A percentile compares a stretch with the other conserved stretches of the same genome.
Conservation (phyloP, 2,113 vertebrate genomes). For the Mesembrinibis cayennensis region DNA sequence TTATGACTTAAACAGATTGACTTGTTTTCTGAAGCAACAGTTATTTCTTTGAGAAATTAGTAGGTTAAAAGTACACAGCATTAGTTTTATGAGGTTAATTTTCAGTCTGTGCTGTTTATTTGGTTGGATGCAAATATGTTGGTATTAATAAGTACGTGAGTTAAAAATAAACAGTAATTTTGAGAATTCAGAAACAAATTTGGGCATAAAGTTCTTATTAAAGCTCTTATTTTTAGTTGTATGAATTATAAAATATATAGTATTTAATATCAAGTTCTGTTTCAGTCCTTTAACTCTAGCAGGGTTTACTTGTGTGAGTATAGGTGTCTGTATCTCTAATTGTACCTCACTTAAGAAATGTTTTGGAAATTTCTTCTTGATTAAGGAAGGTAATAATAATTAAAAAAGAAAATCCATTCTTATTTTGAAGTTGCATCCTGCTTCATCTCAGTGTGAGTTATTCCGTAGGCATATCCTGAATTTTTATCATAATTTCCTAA, state of each 20-base stretch:
- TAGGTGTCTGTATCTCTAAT: background rate
- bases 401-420: background rate
- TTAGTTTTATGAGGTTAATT: background rate
- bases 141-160: background rate
- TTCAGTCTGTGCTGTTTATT: background rate
- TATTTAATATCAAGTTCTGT: background rate
- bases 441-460: background rate
- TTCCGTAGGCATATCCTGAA: background rate
- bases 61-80: background rate
- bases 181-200: background rate
- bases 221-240: background rate
- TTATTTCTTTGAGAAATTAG: background rate
- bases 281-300: background rate
- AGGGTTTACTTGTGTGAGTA: background rate
- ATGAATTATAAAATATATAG: background rate
- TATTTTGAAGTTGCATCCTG: background rate
- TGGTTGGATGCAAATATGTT: background rate
- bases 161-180: background rate
- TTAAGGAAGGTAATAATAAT: background rate
- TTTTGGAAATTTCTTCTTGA: background rate
- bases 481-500: background rate
- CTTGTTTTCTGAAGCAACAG: background rate
- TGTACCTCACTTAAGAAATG: background rate
- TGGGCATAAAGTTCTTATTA: background rate
- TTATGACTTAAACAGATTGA: background rate